Conservation (phyloP, 2,888 invertebrate genomes). For the Trichopria drosophilae region DNA sequence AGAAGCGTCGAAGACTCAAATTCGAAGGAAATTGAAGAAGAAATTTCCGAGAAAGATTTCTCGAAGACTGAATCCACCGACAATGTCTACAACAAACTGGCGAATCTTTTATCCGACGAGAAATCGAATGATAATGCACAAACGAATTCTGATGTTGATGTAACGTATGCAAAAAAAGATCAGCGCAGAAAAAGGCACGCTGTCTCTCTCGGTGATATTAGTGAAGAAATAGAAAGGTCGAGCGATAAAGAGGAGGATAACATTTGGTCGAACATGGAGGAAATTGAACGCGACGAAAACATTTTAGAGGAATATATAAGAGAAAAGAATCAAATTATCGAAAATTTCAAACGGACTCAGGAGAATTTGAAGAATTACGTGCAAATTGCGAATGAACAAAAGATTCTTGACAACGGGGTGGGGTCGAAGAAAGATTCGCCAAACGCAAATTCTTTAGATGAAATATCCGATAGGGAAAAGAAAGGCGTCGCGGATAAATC, state of each 20-base stretch:
- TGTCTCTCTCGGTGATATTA: too few relatives aligned
- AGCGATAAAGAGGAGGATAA: constrained; percentile 28
- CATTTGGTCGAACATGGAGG: constrained; percentile 29
- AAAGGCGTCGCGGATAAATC: constrained; percentile 22
- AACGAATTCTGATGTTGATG: too few relatives aligned
- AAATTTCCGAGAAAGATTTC: too few relatives aligned
- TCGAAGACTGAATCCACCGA: too few relatives aligned
- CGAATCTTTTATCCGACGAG: too few relatives aligned
- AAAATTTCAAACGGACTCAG: constrained; percentile 22
- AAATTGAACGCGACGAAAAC: constrained; percentile 30
- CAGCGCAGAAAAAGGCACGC: too few relatives aligned
- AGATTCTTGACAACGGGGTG: background rate
- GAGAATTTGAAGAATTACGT: constrained; percentile 10
- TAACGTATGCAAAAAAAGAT: too few relatives aligned
- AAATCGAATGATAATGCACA: too few relatives aligned
- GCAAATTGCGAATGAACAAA: constrained; percentile 1
- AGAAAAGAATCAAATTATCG: constrained; percentile 23
- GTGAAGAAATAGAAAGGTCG: constrained; percentile 9
- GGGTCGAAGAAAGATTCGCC: constrained; percentile 1
- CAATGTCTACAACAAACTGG: too few relatives aligned
- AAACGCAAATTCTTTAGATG: background rate
- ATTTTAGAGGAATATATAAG: constrained; percentile 27
- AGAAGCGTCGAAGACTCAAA: too few relatives aligned
- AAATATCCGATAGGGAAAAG: constrained; percentile 20
- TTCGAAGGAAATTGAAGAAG: too few relatives aligned